Base-by-base conservation (phyloP, 2,113 vertebrate species). In the Chamaea fasciata region DNA sequence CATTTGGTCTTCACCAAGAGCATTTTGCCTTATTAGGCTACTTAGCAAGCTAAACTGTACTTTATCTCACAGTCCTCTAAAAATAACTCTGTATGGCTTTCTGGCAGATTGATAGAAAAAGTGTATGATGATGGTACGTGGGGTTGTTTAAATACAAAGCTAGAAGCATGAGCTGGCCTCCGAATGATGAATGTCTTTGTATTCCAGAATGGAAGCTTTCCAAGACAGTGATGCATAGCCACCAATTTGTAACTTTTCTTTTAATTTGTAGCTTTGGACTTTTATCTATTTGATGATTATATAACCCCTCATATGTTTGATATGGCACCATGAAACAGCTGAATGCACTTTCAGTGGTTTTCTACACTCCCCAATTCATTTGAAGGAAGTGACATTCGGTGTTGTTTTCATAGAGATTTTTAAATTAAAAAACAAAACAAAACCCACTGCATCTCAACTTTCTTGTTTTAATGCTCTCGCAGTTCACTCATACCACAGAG, bases 11-110 rank as follows among this genome's bases (percentile, higher is more conserved):
- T 83, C 73, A 88, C 69, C 52, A 41, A 84, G 56, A 93, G 59
- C 30, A 39, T 96, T 95, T 96, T 96, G 69, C 94, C 95, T 87
- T 96, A 94, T 97, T 96, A 92, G 95, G 90, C 83, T 89, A 28
- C 77, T 94, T 68, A 90, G 90, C 80, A 93, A 89, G 86, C 92
- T 89, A 83, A 95, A 94, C 60, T 83, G 65, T 79, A 78, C 69
- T 94, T 83, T 90, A 87, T 95, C 79, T 90, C 90, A 23, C 13
- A 83, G 56, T 35, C 71, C 0, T 6, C 94, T 97, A 95, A 95
- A 96, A 94, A 95, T 95, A 96, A 81, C 86, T 92, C 71, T 68
- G 55, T 85, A 60, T 71, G 86, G 76, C 88, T 96, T 95, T 93
- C 80, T 96, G 86, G 76, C 85, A 96, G 86, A 97, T 96, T 94